Percentiles rank a stretch among this genome's conserved stretches.
These are phyloP conservation scores for Phaethornis superciliosus DNA, from an alignment of 2,113 vertebrate species.

Conservation along the genomic window DNA sequence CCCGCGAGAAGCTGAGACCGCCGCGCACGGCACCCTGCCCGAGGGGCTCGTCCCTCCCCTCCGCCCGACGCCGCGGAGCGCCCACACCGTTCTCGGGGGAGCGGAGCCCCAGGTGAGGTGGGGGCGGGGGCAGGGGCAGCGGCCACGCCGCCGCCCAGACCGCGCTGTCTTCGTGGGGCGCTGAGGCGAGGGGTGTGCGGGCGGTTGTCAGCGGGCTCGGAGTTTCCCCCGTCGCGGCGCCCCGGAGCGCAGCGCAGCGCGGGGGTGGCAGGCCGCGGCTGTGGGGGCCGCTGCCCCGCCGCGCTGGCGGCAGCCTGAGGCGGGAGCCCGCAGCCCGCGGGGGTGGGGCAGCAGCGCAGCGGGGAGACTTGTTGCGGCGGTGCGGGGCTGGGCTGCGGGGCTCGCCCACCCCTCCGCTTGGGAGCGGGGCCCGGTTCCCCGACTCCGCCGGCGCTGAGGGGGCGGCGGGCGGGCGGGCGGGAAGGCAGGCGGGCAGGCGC, in stretches of 20 bases:
- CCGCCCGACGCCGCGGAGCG: not conserved
- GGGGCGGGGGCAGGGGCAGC: not conserved
- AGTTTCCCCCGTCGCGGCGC: not conserved
- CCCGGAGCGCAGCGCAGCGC: not conserved
- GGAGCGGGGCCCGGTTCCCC: too few species aligned
- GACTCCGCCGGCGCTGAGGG: not conserved
- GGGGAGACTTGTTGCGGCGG: not conserved
- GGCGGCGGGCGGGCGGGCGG: not conserved
- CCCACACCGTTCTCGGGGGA: not conserved
- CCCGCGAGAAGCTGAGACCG: not conserved
- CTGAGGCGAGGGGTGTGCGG: not conserved
- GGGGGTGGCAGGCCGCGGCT: not conserved
- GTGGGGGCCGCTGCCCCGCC: not conserved
- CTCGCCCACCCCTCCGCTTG: not conserved
- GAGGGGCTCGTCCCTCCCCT: not conserved
- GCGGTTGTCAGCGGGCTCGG: not conserved
- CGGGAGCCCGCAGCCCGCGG: not conserved
- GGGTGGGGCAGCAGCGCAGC: not conserved
- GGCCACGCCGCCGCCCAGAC: not conserved
- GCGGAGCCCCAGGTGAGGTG: conserved; percentile 32
- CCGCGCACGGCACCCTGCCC: not conserved
- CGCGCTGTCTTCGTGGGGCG: not conserved
- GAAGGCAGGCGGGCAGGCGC: not conserved
- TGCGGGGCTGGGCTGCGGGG: not conserved
- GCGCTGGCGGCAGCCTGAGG: not conserved